Conservation (phyloP, 2,888 invertebrate species). For the Ochlodes sylvanus region DNA sequence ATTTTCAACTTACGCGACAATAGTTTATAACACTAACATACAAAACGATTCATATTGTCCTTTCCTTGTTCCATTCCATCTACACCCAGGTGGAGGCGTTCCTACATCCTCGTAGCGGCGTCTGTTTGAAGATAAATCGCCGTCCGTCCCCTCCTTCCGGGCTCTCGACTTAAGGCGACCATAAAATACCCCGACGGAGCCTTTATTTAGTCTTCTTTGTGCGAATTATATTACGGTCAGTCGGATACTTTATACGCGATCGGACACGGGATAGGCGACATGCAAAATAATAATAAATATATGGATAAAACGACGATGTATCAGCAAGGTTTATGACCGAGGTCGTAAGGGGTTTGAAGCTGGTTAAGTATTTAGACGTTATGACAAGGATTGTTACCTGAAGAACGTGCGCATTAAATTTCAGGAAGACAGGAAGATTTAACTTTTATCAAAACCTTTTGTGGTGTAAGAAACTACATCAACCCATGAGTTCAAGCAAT, state of each 20-base stretch:
- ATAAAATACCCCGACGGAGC: slow-evolving; percentile 65
- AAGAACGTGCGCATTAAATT: too few species aligned
- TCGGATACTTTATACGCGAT: slow-evolving; percentile 9
- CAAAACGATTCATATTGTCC: slow-evolving; percentile 1
- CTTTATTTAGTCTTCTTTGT: slow-evolving; percentile 57
- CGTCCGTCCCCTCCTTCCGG: slow-evolving; percentile 53
- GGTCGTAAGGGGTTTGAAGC: not conserved
- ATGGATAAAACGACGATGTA: not conserved
- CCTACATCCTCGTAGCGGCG: slow-evolving; percentile 50
- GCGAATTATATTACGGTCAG: slow-evolving; percentile 38
- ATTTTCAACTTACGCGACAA: too few species aligned
- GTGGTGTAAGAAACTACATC: too few species aligned
- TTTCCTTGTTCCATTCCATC: not conserved
- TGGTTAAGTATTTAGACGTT: not conserved
- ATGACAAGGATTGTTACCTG: not conserved
- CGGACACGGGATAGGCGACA: slow-evolving; percentile 16
- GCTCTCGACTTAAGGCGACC: slow-evolving; percentile 59
- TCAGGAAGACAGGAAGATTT: too few species aligned
- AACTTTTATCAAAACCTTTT: too few species aligned
- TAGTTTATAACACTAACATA: not conserved
- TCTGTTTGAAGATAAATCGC: slow-evolving; percentile 64
- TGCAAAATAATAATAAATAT: slow-evolving; percentile 36
- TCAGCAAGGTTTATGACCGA: slow-evolving; percentile 17
- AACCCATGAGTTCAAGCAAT: too few species aligned
- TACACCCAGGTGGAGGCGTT: slow-evolving; percentile 38